phyloP scores from a whole-genome alignment of 2,113 vertebrate species.

The Carassius gibelio region DNA sequence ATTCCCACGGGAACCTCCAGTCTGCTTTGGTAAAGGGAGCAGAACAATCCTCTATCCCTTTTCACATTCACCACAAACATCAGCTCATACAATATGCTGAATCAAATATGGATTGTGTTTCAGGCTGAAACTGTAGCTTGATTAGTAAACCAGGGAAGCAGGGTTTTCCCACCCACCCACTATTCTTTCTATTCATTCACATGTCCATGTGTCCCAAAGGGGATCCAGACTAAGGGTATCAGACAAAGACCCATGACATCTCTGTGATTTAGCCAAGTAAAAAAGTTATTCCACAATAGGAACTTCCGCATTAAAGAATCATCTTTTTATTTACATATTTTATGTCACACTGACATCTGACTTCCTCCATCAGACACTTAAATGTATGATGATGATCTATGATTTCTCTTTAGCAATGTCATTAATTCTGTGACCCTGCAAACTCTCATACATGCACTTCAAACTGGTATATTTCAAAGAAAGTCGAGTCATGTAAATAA shows the following conservation, averaged over 20 bases:
- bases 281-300: not conserved
- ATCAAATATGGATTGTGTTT: slow-evolving; percentile 32
- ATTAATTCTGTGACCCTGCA: too few relatives aligned
- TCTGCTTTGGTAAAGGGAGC: not conserved
- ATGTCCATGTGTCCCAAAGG: not conserved
- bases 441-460: too few relatives aligned
- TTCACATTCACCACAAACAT: slow-evolving; percentile 22
- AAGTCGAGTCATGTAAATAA: not conserved
- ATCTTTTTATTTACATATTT: slow-evolving; percentile 6
- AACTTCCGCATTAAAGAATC: not conserved
- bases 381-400: too few relatives aligned
- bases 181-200: slow-evolving; percentile 34
- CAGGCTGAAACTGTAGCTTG: slow-evolving; percentile 29
- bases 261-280: not conserved
- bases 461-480: too few relatives aligned
- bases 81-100: slow-evolving; percentile 33
- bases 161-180: slow-evolving; percentile 6
- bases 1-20: slow-evolving; percentile 8
- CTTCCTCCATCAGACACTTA: not conserved
- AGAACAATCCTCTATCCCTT: not conserved
- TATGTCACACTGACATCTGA: not conserved
- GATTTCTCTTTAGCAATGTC: too few relatives aligned
- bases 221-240: not conserved
- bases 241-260: not conserved
- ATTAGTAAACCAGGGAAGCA: slow-evolving; percentile 30